Evolutionary conservation across 2,888 invertebrate genomes (phyloP).

Genomic region (Cremastobaeus sp.): DNA sequence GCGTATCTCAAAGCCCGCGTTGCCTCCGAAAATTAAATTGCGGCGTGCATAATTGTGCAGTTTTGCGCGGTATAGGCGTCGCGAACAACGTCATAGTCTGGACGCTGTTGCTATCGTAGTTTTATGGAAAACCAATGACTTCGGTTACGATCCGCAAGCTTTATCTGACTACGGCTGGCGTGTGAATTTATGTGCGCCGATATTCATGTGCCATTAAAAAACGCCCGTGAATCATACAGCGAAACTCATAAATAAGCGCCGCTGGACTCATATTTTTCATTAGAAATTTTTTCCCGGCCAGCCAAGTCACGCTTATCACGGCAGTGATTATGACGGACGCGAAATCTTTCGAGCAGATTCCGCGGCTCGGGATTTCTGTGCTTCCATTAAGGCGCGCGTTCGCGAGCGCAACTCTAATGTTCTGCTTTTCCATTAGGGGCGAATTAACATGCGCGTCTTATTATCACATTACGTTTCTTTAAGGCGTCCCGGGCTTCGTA

Average conservation of each 20-base stretch:
- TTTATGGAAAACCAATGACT: conserved; percentile 61
- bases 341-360: conserved; percentile 7
- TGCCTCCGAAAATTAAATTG: conserved; percentile 41
- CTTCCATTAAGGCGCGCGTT: no score
- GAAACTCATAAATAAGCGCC: conserved; percentile 60
- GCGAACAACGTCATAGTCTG: conserved; percentile 30
- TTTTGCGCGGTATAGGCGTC: conserved; percentile 25
- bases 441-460: no score
- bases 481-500: no score
- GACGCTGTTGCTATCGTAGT: conserved; percentile 41
- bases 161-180: conserved; percentile 48
- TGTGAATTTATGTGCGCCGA: conserved; percentile 52
- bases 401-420: no score
- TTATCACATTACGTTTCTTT: no score
- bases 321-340: conserved; percentile 20
- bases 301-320: conserved; percentile 21
- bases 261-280: conserved; percentile 35
- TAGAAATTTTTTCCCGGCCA: conserved; percentile 23
- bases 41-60: conserved; percentile 28
- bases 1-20: conserved; percentile 23
- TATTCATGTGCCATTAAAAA: conserved; percentile 59
- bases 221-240: conserved; percentile 50
- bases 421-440: no score
- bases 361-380: no score
- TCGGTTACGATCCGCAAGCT: conserved; percentile 53